These are phyloP conservation scores for Diorhabda sublineata DNA, from an alignment of 1,140 invertebrate genomes.

Conservation along the genomic window DNA sequence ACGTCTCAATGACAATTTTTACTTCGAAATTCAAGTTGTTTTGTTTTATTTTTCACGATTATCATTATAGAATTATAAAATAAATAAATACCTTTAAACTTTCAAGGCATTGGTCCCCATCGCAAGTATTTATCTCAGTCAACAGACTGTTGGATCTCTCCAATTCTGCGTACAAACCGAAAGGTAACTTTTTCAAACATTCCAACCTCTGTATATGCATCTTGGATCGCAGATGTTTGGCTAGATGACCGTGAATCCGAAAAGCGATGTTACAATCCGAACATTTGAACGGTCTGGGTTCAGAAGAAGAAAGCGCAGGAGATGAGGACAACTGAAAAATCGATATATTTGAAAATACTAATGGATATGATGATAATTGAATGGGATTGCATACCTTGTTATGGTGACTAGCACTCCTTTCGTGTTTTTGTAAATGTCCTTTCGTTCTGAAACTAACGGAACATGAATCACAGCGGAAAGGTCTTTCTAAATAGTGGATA, in stretches of 20 bases:
- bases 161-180: slow-evolving; percentile 93
- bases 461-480: slow-evolving; percentile 87
- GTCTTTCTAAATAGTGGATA: slow-evolving; percentile 92
- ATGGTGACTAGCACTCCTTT: slow-evolving; percentile 82
- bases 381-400: slow-evolving; percentile 65
- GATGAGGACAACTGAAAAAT: slow-evolving; percentile 43
- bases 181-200: slow-evolving; percentile 86
- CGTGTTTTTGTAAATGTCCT: slow-evolving; percentile 88
- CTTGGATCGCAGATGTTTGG: slow-evolving; percentile 94
- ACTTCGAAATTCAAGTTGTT: too few species aligned
- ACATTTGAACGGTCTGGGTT: slow-evolving; percentile 92
- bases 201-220: slow-evolving; percentile 96
- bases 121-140: slow-evolving; percentile 90
- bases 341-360: neutral
- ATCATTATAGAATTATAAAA: too few species aligned
- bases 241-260: slow-evolving; percentile 91
- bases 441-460: slow-evolving; percentile 87
- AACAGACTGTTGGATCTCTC: slow-evolving; percentile 85
- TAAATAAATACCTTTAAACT: slow-evolving; percentile 63
- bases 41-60: too few species aligned
- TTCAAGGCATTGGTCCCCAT: slow-evolving; percentile 87
- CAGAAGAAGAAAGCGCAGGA: slow-evolving; percentile 56
- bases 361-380: slow-evolving; percentile 40
- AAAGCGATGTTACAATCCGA: slow-evolving; percentile 94
- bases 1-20: too few species aligned